Percentiles rank a stretch among this genome's conserved stretches.
Evolutionary conservation across 2,797 vertebrate genomes (phyloP).

Genomic region (Smutsia temminckii): DNA sequence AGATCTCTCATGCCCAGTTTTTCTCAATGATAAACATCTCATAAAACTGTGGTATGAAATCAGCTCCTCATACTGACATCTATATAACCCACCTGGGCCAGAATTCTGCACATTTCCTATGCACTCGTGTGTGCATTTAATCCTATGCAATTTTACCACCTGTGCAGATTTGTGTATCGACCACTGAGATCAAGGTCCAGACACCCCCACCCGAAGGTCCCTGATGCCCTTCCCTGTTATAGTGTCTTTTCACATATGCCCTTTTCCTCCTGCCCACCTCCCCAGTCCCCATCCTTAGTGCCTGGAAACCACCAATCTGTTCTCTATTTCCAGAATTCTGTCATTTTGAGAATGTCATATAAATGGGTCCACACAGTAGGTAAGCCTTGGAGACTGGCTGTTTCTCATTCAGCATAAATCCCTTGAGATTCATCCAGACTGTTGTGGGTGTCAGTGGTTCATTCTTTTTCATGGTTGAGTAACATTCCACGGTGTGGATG

Average conservation of each 20-base stretch:
- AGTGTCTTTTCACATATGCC: no score
- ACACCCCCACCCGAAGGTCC: accelerated
- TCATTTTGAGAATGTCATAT: neutral
- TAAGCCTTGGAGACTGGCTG: neutral
- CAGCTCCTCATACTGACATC: accelerated
- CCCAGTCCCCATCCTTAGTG: no score
- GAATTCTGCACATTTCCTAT: neutral
- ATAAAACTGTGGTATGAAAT: accelerated
- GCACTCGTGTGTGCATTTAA: neutral
- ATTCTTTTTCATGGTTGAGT: accelerated
- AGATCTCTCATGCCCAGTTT: accelerated
- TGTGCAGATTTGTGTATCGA: accelerated
- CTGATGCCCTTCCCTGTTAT: accelerated
- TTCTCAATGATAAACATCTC: neutral
- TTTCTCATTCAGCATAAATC: accelerated
- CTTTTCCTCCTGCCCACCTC: neutral
- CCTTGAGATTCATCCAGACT: neutral
- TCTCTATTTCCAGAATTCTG: neutral
- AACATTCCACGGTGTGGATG: accelerated
- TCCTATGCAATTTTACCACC: accelerated
- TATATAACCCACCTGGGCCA: accelerated
- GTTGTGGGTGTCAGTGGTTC: accelerated
- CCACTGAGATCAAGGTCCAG: accelerated
- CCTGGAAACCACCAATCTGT: neutral
- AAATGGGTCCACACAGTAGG: accelerated